phyloP scores from a whole-genome alignment of 2,888 invertebrate species.

The Julus scandinavius region DNA sequence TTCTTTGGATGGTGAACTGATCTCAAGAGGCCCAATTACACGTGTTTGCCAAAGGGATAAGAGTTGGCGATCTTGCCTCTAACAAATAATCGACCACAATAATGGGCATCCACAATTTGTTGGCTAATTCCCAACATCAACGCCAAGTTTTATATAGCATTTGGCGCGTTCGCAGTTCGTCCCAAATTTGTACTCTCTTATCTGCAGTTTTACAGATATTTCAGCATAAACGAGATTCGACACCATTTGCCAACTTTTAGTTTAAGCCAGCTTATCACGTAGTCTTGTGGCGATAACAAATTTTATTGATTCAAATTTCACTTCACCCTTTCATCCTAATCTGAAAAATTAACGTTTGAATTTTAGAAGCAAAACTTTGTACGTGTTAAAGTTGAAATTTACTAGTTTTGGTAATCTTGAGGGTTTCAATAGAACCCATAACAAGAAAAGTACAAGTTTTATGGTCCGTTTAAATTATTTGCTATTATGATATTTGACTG shows the following conservation, averaged over 20 bases:
- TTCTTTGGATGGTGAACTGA: background rate
- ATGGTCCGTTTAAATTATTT: background rate
- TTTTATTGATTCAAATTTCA: too few relatives aligned
- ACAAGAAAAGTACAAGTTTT: too few relatives aligned
- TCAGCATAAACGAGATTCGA: background rate
- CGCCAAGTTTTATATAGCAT: conserved; percentile 36
- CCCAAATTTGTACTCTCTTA: conserved; percentile 10
- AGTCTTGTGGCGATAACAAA: too few relatives aligned
- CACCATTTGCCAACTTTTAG: background rate
- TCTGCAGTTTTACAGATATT: conserved; percentile 13
- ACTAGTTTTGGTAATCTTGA: background rate
- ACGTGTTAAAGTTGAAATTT: background rate
- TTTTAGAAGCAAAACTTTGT: background rate
- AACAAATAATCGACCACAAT: conserved; percentile 24
- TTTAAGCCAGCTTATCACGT: too few relatives aligned
- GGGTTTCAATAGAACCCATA: background rate
- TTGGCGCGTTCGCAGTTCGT: conserved; percentile 23
- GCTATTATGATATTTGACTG: too few relatives aligned
- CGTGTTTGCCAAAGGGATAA: background rate
- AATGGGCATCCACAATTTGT: conserved; percentile 14
- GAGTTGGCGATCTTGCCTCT: conserved; percentile 14
- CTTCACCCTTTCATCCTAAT: too few relatives aligned
- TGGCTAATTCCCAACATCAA: conserved; percentile 16
- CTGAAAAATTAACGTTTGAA: too few relatives aligned
- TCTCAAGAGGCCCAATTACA: conserved; percentile 36